phyloP scores from a whole-genome alignment of 2,888 invertebrate species.

The Griposia aprilina region DNA sequence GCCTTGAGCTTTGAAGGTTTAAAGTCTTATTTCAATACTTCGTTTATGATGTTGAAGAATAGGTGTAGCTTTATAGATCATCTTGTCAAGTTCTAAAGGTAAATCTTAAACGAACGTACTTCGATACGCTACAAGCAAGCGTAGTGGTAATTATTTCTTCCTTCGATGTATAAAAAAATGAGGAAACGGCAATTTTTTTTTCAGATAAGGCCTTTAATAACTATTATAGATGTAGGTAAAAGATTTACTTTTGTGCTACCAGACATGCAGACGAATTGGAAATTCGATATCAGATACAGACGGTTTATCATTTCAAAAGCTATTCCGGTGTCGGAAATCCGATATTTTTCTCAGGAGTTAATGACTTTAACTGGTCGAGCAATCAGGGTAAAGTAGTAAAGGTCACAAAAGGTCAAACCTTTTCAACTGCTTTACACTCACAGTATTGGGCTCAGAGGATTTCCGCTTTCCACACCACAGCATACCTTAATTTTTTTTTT shows the following conservation, averaged over 20 bases:
- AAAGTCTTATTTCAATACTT: background rate
- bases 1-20: background rate
- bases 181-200: too few species aligned
- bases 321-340: background rate
- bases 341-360: constrained; percentile 2
- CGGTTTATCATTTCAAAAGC: constrained; percentile 4
- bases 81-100: too few species aligned
- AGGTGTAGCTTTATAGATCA: too few species aligned
- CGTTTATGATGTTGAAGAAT: too few species aligned
- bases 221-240: background rate
- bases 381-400: constrained; percentile 3
- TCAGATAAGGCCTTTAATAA: too few species aligned
- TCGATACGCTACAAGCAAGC: too few species aligned
- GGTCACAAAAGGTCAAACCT: background rate
- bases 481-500: background rate
- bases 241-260: background rate
- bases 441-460: background rate
- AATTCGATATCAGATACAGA: background rate
- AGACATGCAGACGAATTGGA: background rate
- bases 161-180: too few species aligned
- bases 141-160: too few species aligned
- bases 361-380: background rate
- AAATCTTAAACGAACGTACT: too few species aligned
- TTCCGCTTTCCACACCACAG: background rate
- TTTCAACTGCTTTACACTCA: background rate